Evolutionary conservation across 1,140 invertebrate genomes (phyloP).

Genomic region (Caenorhabditis tropicalis): DNA sequence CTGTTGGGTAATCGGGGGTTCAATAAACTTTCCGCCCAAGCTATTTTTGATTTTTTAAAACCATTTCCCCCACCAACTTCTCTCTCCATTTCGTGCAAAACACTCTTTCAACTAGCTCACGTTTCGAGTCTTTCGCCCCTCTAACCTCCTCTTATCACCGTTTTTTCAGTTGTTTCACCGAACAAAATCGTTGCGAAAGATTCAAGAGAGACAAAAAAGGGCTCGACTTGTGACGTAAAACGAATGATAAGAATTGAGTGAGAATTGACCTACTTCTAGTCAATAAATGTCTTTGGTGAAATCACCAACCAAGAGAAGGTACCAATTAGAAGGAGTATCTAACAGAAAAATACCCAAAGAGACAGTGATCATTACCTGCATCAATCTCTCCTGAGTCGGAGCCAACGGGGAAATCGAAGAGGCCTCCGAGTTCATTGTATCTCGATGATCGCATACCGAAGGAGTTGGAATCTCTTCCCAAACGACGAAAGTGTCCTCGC

Average conservation of each 20-base stretch:
- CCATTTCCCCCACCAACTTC: no score
- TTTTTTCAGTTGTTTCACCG: constrained; percentile 7
- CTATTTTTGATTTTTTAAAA: background rate
- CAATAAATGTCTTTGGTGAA: no score
- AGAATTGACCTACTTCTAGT: no score
- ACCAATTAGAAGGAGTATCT: no score
- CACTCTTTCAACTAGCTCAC: constrained; percentile 4
- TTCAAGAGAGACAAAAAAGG: background rate
- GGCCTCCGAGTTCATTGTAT: constrained; percentile 8
- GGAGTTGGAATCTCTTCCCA: constrained; percentile 23
- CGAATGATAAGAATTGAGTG: no score
- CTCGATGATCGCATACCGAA: constrained; percentile 26
- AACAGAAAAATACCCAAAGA: background rate
- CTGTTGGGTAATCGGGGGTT: no score
- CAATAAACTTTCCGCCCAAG: background rate
- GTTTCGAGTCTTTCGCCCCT: no score
- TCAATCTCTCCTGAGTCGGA: background rate
- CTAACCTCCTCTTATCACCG: constrained; percentile 23
- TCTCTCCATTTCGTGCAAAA: background rate
- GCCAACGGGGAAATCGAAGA: background rate
- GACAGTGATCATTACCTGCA: background rate
- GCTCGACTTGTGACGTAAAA: constrained; percentile 3
- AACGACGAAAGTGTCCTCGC: constrained; percentile 21
- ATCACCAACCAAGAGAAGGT: no score
- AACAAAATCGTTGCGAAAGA: background rate